These are phyloP conservation scores for Agapornis roseicollis DNA, from an alignment of 2,113 vertebrate species.

Conservation along the genomic window DNA sequence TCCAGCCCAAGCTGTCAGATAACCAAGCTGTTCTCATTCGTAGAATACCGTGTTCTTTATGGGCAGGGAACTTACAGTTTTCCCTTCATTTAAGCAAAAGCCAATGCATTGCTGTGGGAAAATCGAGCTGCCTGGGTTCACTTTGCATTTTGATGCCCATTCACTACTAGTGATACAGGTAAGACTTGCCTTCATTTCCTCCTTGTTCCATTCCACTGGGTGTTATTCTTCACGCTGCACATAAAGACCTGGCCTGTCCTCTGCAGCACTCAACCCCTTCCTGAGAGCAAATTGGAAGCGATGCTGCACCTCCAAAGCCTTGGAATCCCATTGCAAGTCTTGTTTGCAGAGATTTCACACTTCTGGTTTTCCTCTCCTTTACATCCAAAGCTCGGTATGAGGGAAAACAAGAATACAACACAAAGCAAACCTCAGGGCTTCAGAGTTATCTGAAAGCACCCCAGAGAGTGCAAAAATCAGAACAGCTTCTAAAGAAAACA, in stretches of 20 bases:
- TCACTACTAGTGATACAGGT: background rate
- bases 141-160: background rate
- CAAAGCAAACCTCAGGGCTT: background rate
- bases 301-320: background rate
- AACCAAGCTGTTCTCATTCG: background rate
- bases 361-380: background rate
- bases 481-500: background rate
- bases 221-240: background rate
- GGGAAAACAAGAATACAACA: background rate
- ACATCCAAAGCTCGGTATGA: background rate
- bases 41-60: background rate
- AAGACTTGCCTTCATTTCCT: background rate
- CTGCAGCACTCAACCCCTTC: background rate
- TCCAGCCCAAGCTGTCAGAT: slow-evolving; percentile 20
- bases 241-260: background rate
- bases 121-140: background rate
- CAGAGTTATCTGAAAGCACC: background rate
- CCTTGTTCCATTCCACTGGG: background rate
- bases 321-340: background rate
- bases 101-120: background rate
- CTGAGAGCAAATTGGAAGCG: background rate
- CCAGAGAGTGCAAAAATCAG: background rate
- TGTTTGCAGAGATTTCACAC: background rate
- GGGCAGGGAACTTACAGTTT: background rate
- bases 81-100: background rate